Evolutionary conservation across 2,797 vertebrate species (phyloP), one percentile per base, ranked within the genome.

Genomic region (Dicrostonyx torquatus): DNA sequence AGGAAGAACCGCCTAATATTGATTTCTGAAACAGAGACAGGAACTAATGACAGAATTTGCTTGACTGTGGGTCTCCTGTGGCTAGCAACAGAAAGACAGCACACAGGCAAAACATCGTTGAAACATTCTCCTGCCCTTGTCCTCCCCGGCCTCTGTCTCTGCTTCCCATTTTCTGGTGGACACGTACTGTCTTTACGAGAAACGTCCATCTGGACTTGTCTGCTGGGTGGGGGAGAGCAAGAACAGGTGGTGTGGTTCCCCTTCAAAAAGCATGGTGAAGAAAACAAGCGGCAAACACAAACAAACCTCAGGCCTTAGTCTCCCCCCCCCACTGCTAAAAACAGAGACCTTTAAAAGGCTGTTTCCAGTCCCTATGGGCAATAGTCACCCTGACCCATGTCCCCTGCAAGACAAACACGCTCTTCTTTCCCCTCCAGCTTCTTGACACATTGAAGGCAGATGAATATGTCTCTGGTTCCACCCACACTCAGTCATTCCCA

Each of bases 1-100:
- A 75, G 37, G 85, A 72, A 76, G 73, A 95, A 31, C 18, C 0
- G 3, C 82, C 53, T 64, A 15, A 15, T 68, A 66, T 0, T 87
- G 78, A 92, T 92, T 96, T 95, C 85, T 94, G 95, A 94, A 93
- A 89, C 60, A 90, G 62, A 92, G 55, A 62, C 43, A 50, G 62
- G 60, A 91, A 92, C 87, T 86, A 91, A 97, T 83, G 87, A 89
- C 77, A 91, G 88, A 80, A 85, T 91, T 94, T 97, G 50, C 87
- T 88, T 93, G 88, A 66, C 50, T 58, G 43, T 22, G 5, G 26
- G 50, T 96, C 84, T 96, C 87, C 31, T 13, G 68, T 90, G 89
- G 86, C 94, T 88, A 37, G 26, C 22, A 15, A 29, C 31, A 70
- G 84, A 96, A 94, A 96, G 68, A 43, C 6, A 92, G 76, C 64